Evolutionary conservation across 2,113 vertebrate genomes (phyloP), one percentile per base, ranked within the genome.

Genomic region (Nothocercus nigrocapillus): DNA sequence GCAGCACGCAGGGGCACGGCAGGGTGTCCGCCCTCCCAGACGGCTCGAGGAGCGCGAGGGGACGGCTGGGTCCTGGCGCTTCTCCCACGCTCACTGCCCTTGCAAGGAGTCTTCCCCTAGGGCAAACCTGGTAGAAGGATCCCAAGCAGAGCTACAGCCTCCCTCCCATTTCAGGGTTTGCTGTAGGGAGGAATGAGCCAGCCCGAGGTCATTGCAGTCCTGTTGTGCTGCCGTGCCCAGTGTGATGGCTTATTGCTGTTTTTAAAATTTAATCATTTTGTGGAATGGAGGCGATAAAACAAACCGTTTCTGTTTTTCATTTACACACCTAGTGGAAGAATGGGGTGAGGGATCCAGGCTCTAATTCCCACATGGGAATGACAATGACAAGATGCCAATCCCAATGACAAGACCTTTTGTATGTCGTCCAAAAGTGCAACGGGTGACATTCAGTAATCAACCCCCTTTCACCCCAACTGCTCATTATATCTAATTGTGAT

Each of bases 191-290:
- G 32, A 69, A 89, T 40, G 34, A 88, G 8, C 0, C 3, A 79
- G 54, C 75, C 58, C 38, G 30, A 1, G 42, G 51, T 77, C 63
- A 18, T 86, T 61, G 30, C 1, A 4, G 73, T 84, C 77, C 56
- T 93, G 0, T 81, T 83, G 88, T 88, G 92, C 66, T 82, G 49
- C 34, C 53, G 77, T 72, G 42, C 78, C 92, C 42, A 92, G 67
- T 78, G 38, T 67, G 83, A 72, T 75, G 56, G 27, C 38, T 86
- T 94, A 59, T 62, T 89, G 74, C 62, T 56, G 16, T 94, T 49
- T 79, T 94, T 96, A 94, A 82, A 85, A 91, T 94, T 86, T 72
- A 68, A 87, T 92, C 90, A 8, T 92, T 95, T 80, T 54, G 32
- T 85, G 58, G 70, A 85, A 49, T 74, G 54, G 70, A 77, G 75